Conservation (phyloP, 1,140 invertebrate genomes). For the Ridgeia piscesae region DNA sequence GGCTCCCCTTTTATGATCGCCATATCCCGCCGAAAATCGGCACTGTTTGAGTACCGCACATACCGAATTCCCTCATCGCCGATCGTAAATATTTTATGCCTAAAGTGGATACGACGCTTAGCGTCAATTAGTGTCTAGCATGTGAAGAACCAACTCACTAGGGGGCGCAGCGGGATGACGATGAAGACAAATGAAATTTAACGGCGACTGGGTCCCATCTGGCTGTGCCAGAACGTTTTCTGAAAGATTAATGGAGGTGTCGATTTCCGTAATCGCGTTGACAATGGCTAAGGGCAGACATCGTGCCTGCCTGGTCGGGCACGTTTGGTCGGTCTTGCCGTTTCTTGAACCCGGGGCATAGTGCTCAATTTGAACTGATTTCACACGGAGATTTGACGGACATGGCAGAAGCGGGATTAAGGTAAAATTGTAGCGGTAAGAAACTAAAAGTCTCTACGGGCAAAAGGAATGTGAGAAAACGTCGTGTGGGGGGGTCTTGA, state of each 20-base stretch:
- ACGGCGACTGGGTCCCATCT: not conserved
- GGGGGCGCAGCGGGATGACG: too few relatives aligned
- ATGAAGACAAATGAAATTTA: not conserved
- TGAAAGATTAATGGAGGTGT: constrained; percentile 5
- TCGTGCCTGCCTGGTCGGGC: not conserved
- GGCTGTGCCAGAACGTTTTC: not conserved
- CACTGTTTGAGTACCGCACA: not conserved
- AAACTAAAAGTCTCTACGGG: not conserved
- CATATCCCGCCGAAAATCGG: not conserved
- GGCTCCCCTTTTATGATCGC: not conserved
- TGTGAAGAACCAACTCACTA: not conserved
- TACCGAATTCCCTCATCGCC: not conserved
- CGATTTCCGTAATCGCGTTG: not conserved
- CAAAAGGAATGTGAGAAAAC: not conserved
- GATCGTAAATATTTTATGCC: not conserved
- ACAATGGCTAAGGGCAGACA: not conserved
- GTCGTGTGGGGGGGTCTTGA: not conserved
- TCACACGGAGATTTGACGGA: not conserved
- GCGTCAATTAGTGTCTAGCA: not conserved
- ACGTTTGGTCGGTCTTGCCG: not conserved
- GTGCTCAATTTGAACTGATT: not conserved
- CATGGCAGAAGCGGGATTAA: not conserved
- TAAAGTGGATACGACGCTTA: constrained; percentile 5
- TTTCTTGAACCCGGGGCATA: not conserved
- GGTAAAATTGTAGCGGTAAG: not conserved